Evolutionary conservation across 2,888 invertebrate genomes (phyloP).

Genomic region (Drosophila anomelani): DNA sequence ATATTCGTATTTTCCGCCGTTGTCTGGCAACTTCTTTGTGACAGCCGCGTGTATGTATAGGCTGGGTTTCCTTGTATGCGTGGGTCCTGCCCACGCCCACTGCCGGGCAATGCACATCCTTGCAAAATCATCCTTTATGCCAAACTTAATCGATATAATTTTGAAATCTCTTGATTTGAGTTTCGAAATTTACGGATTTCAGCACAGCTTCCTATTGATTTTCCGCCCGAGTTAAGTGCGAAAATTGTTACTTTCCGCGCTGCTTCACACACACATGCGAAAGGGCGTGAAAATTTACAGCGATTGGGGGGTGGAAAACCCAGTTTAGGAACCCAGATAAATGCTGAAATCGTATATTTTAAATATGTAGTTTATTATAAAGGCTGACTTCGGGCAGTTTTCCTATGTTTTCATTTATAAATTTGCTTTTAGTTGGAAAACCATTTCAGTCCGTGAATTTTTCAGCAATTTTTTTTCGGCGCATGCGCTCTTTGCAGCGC

Average conservation of each 20-base stretch:
- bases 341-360: background rate
- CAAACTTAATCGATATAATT: background rate
- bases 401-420: constrained; percentile 63
- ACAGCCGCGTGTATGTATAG: constrained; percentile 30
- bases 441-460: constrained; percentile 47
- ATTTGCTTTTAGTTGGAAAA: constrained; percentile 24
- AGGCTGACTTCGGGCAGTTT: background rate
- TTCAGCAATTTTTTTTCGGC: constrained; percentile 67
- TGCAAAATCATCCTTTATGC: background rate
- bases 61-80: constrained; percentile 27
- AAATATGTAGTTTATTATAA: background rate
- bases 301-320: background rate
- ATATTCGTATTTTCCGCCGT: constrained; percentile 34
- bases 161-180: background rate
- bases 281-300: constrained; percentile 41
- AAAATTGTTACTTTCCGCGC: constrained; percentile 57
- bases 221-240: constrained; percentile 51
- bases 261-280: constrained; percentile 26
- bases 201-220: constrained; percentile 58
- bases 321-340: background rate
- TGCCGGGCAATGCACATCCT: background rate
- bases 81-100: constrained; percentile 43
- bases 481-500: constrained; percentile 63
- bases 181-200: background rate
- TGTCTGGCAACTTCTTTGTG: constrained; percentile 68